Evolutionary conservation across 1,140 invertebrate genomes (phyloP).

Genomic region (Phenacoccus solenopsis): DNA sequence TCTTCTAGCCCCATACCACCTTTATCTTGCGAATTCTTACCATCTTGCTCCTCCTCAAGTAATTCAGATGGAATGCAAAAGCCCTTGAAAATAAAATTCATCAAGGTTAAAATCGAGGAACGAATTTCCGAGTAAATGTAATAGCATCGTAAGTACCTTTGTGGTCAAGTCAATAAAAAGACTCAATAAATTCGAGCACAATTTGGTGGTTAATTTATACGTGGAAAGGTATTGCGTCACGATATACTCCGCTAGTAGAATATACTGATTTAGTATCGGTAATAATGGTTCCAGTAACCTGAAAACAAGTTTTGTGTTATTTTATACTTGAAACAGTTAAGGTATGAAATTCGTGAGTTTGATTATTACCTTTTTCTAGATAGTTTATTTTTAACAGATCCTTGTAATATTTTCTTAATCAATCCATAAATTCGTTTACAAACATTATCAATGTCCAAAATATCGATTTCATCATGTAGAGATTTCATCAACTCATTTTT

Average conservation of each 20-base stretch:
- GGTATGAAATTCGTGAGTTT: too few species aligned
- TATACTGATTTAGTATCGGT: constrained; percentile 67
- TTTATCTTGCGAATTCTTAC: constrained; percentile 39
- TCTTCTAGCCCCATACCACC: constrained; percentile 78
- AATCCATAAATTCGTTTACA: constrained; percentile 11
- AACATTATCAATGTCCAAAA: constrained; percentile 39
- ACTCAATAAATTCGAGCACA: constrained; percentile 65
- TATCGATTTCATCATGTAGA: constrained; percentile 41
- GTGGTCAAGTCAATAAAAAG: constrained; percentile 71
- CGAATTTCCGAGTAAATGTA: not conserved
- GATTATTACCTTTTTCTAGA: not conserved
- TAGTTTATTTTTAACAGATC: not conserved
- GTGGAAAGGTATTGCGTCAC: constrained; percentile 58
- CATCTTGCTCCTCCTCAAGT: constrained; percentile 48
- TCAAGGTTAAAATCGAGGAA: constrained; percentile 20
- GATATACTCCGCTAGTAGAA: constrained; percentile 60
- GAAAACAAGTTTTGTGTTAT: too few species aligned
- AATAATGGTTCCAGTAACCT: constrained; percentile 31
- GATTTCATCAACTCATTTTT: constrained; percentile 46
- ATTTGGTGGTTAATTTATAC: constrained; percentile 65
- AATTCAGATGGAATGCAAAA: constrained; percentile 85
- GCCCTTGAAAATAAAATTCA: constrained; percentile 41
- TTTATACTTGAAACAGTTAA: too few species aligned
- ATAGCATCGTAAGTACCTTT: constrained; percentile 43
- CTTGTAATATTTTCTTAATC: constrained; percentile 27